Percentiles rank a stretch among this genome's conserved stretches.
Evolutionary conservation across 2,888 invertebrate species (phyloP).

Genomic region (Andrena marginata): DNA sequence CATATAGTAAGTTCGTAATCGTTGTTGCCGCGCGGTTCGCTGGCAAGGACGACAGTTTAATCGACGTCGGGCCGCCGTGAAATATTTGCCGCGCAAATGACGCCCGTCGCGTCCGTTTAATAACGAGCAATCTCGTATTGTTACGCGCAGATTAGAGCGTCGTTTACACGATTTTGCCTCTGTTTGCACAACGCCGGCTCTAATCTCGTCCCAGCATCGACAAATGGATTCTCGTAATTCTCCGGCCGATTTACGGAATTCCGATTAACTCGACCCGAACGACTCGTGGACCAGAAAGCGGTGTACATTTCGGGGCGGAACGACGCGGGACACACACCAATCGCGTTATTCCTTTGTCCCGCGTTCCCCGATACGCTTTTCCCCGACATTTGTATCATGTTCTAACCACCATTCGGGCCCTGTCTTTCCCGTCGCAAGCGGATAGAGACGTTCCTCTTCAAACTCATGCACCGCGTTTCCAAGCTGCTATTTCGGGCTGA

Average conservation of each 20-base stretch:
- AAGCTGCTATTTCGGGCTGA: too few species aligned
- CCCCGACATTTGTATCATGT: background rate
- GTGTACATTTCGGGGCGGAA: slow-evolving; percentile 50
- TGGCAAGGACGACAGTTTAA: slow-evolving; percentile 1
- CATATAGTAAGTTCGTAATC: background rate
- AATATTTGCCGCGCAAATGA: slow-evolving; percentile 31
- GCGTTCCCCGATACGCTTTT: too few species aligned
- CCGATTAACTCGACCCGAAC: slow-evolving; percentile 66
- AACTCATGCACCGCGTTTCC: too few species aligned
- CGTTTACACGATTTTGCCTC: slow-evolving; percentile 64
- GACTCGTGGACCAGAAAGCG: slow-evolving; percentile 54
- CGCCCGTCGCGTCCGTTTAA: slow-evolving; percentile 20
- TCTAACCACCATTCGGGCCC: background rate
- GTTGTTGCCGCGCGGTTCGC: slow-evolving; percentile 1
- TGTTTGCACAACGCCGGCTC: slow-evolving; percentile 56
- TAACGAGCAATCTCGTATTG: slow-evolving; percentile 33
- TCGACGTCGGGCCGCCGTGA: slow-evolving; percentile 11
- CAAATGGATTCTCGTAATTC: slow-evolving; percentile 74
- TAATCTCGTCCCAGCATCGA: slow-evolving; percentile 70
- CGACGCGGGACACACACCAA: slow-evolving; percentile 16
- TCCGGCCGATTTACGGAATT: slow-evolving; percentile 70
- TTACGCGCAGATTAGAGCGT: slow-evolving; percentile 49
- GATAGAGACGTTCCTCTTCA: too few species aligned
- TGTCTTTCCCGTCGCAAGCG: background rate
- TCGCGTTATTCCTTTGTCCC: background rate